Conservation (phyloP, 2,888 invertebrate genomes). For the Ceriagrion tenellum region DNA sequence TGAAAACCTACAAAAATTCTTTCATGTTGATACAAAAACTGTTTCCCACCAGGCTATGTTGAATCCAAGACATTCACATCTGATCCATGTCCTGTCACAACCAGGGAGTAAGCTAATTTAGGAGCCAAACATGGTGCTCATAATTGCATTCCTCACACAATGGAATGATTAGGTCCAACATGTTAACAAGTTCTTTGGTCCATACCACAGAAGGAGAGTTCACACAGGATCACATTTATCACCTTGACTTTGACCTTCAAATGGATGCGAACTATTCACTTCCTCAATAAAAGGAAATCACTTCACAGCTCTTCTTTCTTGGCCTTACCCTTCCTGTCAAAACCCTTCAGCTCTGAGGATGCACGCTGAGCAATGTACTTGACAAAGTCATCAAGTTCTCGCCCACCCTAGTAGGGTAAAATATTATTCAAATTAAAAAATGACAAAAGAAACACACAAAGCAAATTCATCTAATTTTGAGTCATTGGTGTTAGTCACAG, state of each 20-base stretch:
- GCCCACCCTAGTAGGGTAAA: conserved; percentile 86
- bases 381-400: conserved; percentile 95
- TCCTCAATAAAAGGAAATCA: conserved; percentile 52
- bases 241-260: conserved; percentile 43
- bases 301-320: conserved; percentile 82
- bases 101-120: conserved; percentile 38
- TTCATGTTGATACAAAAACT: conserved; percentile 49
- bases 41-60: conserved; percentile 54
- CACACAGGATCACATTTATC: conserved; percentile 42
- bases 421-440: conserved; percentile 46
- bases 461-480: too few relatives aligned
- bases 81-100: conserved; percentile 23
- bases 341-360: conserved; percentile 91
- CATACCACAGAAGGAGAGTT: conserved; percentile 10
- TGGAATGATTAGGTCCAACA: conserved; percentile 65
- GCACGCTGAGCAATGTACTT: conserved; percentile 96
- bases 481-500: too few relatives aligned
- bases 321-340: conserved; percentile 90
- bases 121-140: conserved; percentile 42
- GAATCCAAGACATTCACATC: conserved; percentile 36
- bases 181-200: conserved; percentile 46
- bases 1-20: conserved; percentile 59
- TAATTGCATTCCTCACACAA: conserved; percentile 15
- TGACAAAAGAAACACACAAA: too few relatives aligned
- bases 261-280: conserved; percentile 6